A percentile compares a stretch with the other conserved stretches of the same genome.
Conservation (phyloP, 1,140 invertebrate genomes). For the Diabrotica undecimpunctata region DNA sequence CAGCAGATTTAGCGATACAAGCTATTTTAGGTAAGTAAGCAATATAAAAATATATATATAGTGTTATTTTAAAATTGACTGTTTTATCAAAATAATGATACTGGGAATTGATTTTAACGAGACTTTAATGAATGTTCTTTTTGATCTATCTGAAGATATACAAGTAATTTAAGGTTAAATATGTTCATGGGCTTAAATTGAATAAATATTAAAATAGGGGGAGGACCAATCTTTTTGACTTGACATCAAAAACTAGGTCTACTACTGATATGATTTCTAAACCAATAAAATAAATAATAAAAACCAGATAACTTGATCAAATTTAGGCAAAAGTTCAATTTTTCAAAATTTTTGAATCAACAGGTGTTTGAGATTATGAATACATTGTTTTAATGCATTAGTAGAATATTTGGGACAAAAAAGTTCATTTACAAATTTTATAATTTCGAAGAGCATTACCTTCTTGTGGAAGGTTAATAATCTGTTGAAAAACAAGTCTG, state of each 20-base stretch:
- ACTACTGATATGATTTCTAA: conserved; percentile 1
- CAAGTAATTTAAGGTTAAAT: no score
- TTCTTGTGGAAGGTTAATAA: neutral
- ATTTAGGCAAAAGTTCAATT: no score
- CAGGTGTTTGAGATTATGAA: conserved; percentile 11
- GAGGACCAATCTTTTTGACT: conserved; percentile 12
- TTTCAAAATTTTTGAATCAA: conserved; percentile 8
- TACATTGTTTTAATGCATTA: no score
- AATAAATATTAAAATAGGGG: neutral
- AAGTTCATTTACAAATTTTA: no score
- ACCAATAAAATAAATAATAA: neutral
- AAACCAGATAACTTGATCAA: neutral
- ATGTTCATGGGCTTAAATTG: no score
- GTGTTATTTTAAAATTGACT: neutral
- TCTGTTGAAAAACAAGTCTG: neutral
- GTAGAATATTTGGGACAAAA: no score
- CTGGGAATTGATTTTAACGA: neutral
- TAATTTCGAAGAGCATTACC: neutral
- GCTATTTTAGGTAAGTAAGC: conserved; percentile 43
- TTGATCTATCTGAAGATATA: no score
- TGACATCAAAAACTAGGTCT: conserved; percentile 20
- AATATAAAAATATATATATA: conserved; percentile 5
- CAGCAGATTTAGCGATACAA: conserved; percentile 39
- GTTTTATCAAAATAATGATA: no score
- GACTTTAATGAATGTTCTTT: no score